These are phyloP conservation scores for Scaptomyza polygonia DNA, from an alignment of 2,888 invertebrate species.

Conservation along the genomic window DNA sequence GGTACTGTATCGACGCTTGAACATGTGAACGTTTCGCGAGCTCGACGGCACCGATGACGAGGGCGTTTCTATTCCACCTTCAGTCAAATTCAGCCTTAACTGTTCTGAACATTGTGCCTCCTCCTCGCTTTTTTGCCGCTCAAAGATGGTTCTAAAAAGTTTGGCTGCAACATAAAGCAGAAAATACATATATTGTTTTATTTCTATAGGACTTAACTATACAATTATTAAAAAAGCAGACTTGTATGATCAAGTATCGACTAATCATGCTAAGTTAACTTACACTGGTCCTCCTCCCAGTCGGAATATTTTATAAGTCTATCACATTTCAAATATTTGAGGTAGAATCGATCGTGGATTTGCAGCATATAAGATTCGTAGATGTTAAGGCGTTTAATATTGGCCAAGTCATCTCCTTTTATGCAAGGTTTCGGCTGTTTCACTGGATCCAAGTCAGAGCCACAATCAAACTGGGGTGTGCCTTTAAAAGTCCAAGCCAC, in stretches of 20 bases:
- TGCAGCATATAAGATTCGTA: slow-evolving; percentile 95
- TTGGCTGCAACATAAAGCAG: slow-evolving; percentile 35
- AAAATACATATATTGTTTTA: not conserved
- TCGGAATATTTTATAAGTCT: slow-evolving; percentile 90
- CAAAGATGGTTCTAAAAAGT: slow-evolving; percentile 43
- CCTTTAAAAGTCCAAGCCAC: slow-evolving; percentile 95
- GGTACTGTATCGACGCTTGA: slow-evolving; percentile 31
- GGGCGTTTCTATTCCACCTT: slow-evolving; percentile 18
- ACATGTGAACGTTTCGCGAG: slow-evolving; percentile 36
- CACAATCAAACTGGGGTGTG: slow-evolving; percentile 85
- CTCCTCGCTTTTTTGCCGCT: slow-evolving; percentile 48
- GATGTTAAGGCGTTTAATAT: slow-evolving; percentile 92
- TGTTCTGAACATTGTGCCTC: slow-evolving; percentile 9
- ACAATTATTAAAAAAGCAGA: not conserved
- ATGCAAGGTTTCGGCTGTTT: slow-evolving; percentile 89
- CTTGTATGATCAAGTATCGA: no score
- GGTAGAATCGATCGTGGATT: slow-evolving; percentile 94
- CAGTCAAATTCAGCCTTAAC: slow-evolving; percentile 3
- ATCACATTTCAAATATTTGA: slow-evolving; percentile 91
- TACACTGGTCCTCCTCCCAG: slow-evolving; percentile 90
- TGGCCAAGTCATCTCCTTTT: slow-evolving; percentile 91
- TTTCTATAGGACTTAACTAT: no score
- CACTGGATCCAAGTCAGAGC: slow-evolving; percentile 85
- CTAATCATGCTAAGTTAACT: slow-evolving; percentile 35
- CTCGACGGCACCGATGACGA: slow-evolving; percentile 48